Evolutionary conservation across 2,888 invertebrate species (phyloP), one percentile per base, ranked within the genome.

Genomic region (Drosophila affinis): DNA sequence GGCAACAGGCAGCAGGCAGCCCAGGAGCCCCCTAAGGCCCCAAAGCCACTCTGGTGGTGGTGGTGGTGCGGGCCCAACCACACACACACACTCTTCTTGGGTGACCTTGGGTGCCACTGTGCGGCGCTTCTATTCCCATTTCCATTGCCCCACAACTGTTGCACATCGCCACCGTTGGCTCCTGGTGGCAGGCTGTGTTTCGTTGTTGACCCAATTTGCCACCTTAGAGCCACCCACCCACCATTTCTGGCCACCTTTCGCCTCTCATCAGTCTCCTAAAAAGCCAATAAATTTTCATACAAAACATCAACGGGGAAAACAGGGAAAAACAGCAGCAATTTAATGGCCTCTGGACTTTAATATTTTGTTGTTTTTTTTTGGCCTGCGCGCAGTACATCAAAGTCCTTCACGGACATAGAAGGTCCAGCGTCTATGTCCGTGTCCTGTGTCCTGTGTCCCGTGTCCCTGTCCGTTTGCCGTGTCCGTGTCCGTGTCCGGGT

Each of bases 221-320:
- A 56, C 51, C 62, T 48, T 32, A n/a, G 34, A 34, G 32, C 12
- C 4, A 34, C 10, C 14, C 4, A 10, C 34, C 12, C 3, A 4
- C 14, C 39, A 6, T 2, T 5, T 14, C 2, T 14, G 0, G 14
- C 39, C 39, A 2, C 34, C 12, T 34, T 39, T 14, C 14, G 39
- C 14, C 63, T 44, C 29, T 21, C 69, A 59, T 68, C 54, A 55
- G 45, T 45, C 67, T 29, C 49, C 49, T 6, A 39, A 39, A 39
- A 21, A 34, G 60, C 55, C 63, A 72, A 71, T 72, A 72, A 72
- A 72, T 70, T 69, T 62, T 72, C 59, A 59, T 69, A 46, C 45
- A 24, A 52, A 62, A 57, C 61, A 49, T 46, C 44, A 29, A 39
- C 24, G 32, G 21, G 18, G 10, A n/a, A 57, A 44, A 56, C 46